Evolutionary conservation across 2,113 vertebrate genomes (phyloP), one percentile per base, ranked within the genome.

Genomic region (Microcebus lehilahytsara): DNA sequence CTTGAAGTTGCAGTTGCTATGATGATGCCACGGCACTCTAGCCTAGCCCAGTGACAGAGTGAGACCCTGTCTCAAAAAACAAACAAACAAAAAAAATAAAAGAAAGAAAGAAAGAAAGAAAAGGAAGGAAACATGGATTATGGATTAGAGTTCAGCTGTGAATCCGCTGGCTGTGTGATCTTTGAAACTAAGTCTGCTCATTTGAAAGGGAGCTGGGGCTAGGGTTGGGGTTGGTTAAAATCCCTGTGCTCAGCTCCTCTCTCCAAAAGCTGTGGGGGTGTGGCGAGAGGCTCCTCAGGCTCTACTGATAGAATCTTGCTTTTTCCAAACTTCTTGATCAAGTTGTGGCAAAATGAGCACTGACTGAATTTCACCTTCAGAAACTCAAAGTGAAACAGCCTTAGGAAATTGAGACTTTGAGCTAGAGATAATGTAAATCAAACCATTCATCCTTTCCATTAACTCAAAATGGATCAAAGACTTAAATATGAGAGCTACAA

Each of bases 391-490:
- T 79, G 90, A 88, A 62, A 81, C 60, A 90, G 30, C 71, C 71
- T 89, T 91, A 84, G 46, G 19, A 6, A 94, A 89, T 79, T 14
- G 64, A 34, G 64, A 67, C 64, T 67, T 67, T 67, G 30, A 34
- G 27, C 62, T 64, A 64, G 25, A 46, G 12, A 83, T 37, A 92
- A 77, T 56, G 66, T 74, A 96, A 95, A 92, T 89, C 67, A 95
- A 93, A 88, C 16, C 60, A 67, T 53, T 51, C 46, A 83, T 86
- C 62, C 56, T 95, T 93, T 34, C 53, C 78, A 60, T 95, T 91
- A 93, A 66, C 49, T 88, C 51, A 85, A 88, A 93, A 93, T 85
- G 78, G 22, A 79, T 79, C 78, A 88, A 87, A 89, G 77, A 37
- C 53, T 71, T 84, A 85, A 84, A 30, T 40, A 86, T 67, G 74